Conservation (phyloP, 2,888 invertebrate genomes). For the Spodoptera exigua region DNA sequence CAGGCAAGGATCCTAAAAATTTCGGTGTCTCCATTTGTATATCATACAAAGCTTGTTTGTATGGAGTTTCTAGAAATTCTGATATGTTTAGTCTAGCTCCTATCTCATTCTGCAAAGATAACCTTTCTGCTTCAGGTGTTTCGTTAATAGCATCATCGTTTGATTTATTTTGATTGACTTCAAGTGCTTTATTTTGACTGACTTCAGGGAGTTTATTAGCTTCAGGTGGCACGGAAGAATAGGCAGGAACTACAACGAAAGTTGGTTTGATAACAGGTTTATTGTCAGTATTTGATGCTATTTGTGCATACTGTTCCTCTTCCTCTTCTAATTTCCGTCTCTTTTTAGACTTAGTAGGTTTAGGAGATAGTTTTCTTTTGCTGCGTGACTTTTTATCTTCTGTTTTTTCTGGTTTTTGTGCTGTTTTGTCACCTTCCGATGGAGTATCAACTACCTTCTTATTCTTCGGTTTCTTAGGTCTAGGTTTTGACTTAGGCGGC, state of each 20-base stretch:
- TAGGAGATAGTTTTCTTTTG: slow-evolving; percentile 53
- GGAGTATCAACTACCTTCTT: slow-evolving; percentile 41
- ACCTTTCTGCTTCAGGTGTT: slow-evolving; percentile 82
- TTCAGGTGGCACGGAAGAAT: slow-evolving; percentile 39
- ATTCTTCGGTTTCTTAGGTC: slow-evolving; percentile 38
- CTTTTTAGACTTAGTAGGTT: slow-evolving; percentile 61
- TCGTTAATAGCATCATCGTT: slow-evolving; percentile 68
- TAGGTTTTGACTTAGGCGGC: slow-evolving; percentile 31
- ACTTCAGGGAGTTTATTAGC: slow-evolving; percentile 59
- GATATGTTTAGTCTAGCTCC: slow-evolving; percentile 84
- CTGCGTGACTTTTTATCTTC: slow-evolving; percentile 50
- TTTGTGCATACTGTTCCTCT: slow-evolving; percentile 60
- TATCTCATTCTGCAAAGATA: slow-evolving; percentile 80
- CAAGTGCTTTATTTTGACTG: slow-evolving; percentile 53
- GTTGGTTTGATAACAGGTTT: slow-evolving; percentile 70
- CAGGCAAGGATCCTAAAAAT: slow-evolving; percentile 82
- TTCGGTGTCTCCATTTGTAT: slow-evolving; percentile 89
- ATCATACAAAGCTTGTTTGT: slow-evolving; percentile 85
- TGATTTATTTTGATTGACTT: slow-evolving; percentile 63
- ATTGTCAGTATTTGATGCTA: slow-evolving; percentile 34
- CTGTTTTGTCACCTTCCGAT: slow-evolving; percentile 19
- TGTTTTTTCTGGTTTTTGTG: slow-evolving; percentile 1
- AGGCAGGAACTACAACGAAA: slow-evolving; percentile 71
- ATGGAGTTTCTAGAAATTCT: slow-evolving; percentile 89
- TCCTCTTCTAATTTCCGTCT: slow-evolving; percentile 60